Evolutionary conservation across 2,113 vertebrate genomes (phyloP).

Genomic region (Aptenodytes forsteri): DNA sequence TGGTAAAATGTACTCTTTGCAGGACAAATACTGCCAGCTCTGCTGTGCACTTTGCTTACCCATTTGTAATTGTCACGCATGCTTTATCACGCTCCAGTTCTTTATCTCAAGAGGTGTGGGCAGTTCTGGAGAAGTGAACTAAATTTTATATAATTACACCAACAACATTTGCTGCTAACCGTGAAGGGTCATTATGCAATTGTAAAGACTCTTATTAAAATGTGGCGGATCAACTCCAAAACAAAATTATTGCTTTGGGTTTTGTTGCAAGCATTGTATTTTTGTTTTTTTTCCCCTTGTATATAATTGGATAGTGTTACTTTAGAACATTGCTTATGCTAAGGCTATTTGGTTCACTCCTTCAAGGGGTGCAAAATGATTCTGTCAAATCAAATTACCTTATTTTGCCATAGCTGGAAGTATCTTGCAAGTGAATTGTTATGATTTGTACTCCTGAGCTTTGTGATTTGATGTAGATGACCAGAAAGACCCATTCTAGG

Average conservation of each 20-base stretch:
- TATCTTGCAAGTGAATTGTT: background rate
- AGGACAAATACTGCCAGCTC: background rate
- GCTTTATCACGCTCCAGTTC: background rate
- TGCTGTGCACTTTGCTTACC: background rate
- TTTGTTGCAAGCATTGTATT: background rate
- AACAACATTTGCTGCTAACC: background rate
- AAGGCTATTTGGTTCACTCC: background rate
- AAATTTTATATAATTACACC: background rate
- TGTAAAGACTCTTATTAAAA: slow-evolving; percentile 3
- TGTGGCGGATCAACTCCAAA: background rate
- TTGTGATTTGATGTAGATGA: background rate
- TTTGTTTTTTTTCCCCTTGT: background rate
- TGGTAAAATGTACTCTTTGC: background rate
- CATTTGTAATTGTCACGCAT: background rate
- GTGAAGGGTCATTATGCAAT: background rate
- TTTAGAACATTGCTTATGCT: background rate
- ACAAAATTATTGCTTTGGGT: background rate
- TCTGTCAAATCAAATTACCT: background rate
- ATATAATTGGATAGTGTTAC: background rate
- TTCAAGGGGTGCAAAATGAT: background rate
- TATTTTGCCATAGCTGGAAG: background rate
- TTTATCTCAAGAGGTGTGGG: background rate
- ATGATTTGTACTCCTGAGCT: background rate
- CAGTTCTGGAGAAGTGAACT: background rate
- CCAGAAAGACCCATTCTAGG: background rate